These are phyloP conservation scores for Drosophila baimaii DNA, from an alignment of 1,140 invertebrate genomes.

Conservation along the genomic window DNA sequence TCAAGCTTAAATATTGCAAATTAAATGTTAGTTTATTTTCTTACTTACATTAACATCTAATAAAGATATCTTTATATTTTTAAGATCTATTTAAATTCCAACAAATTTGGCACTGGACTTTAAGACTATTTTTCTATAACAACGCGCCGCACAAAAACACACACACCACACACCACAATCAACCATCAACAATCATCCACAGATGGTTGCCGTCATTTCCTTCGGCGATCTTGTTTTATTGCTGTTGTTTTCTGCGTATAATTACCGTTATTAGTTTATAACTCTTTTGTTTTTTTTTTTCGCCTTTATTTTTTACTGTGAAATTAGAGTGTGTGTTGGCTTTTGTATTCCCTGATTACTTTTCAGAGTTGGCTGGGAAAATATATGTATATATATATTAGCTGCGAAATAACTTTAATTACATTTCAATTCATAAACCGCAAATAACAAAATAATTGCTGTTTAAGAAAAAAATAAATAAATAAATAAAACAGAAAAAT, in stretches of 20 bases:
- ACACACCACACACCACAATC: constrained; percentile 8
- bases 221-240: constrained; percentile 46
- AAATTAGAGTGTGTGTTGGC: constrained; percentile 40
- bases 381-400: constrained; percentile 9
- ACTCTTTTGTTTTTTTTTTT: constrained; percentile 42
- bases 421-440: constrained; percentile 26
- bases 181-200: constrained; percentile 34
- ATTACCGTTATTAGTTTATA: constrained; percentile 73
- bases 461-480: constrained; percentile 1
- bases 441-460: constrained; percentile 29
- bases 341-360: constrained; percentile 34
- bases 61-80: too few species aligned
- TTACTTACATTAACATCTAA: too few species aligned
- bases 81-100: not conserved
- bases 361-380: constrained; percentile 5
- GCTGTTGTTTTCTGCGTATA: constrained; percentile 44
- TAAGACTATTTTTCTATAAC: not conserved
- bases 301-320: constrained; percentile 2
- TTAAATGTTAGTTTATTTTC: too few species aligned
- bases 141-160: too few species aligned
- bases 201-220: constrained; percentile 52
- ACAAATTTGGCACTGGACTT: constrained; percentile 7
- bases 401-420: constrained; percentile 46
- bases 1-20: not conserved
- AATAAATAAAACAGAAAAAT: too few species aligned